Percentiles rank a stretch among this genome's conserved stretches.
Conservation (phyloP, 2,888 invertebrate genomes). For the Brachylomia viminalis region DNA sequence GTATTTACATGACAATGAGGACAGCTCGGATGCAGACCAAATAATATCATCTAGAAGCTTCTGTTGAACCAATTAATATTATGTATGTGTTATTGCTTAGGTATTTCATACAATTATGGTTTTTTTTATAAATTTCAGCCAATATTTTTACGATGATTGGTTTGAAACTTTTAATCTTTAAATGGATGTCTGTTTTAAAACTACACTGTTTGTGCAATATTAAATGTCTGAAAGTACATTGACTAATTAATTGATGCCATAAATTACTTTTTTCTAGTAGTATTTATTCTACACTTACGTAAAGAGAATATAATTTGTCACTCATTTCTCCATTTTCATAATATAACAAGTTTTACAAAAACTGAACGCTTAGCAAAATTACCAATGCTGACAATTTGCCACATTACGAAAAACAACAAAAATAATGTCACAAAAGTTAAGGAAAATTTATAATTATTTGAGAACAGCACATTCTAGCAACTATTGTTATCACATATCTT, state of each 20-base stretch:
- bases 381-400: constrained; percentile 19
- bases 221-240: constrained; percentile 1
- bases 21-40: constrained; percentile 13
- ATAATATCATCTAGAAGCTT: constrained; percentile 38
- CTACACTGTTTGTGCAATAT: neutral
- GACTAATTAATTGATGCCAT: constrained; percentile 1
- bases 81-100: neutral
- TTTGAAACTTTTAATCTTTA: neutral
- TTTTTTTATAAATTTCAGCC: neutral
- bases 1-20: constrained; percentile 63
- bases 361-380: constrained; percentile 21
- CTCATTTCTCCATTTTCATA: constrained; percentile 9
- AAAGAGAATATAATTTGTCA: neutral
- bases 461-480: constrained; percentile 55
- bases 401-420: constrained; percentile 37
- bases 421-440: constrained; percentile 38
- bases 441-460: constrained; percentile 34
- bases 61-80: constrained; percentile 7
- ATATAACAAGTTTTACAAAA: constrained; percentile 10
- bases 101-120: neutral
- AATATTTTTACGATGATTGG: neutral
- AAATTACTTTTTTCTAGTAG: neutral
- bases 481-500: constrained; percentile 61
- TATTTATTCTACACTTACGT: neutral
- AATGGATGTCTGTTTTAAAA: constrained; percentile 7